These are phyloP conservation scores for Acanthosepion esculentum DNA, from an alignment of 2,888 invertebrate genomes.

Conservation along the genomic window DNA sequence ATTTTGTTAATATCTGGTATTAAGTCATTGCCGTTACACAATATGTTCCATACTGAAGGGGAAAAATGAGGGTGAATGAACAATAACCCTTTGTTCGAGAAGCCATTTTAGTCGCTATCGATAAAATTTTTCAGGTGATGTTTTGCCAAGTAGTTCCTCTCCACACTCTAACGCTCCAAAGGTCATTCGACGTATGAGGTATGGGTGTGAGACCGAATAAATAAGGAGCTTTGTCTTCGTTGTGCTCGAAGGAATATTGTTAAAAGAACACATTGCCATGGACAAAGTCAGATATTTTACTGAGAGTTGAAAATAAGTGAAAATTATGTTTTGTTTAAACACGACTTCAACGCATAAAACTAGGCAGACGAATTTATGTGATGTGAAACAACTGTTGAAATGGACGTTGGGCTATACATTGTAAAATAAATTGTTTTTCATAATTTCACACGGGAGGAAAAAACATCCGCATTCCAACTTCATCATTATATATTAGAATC, in stretches of 20 bases:
- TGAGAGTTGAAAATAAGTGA: too few species aligned
- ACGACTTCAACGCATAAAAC: too few species aligned
- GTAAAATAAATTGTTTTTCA: too few species aligned
- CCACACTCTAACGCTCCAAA: background rate
- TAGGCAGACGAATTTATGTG: too few species aligned
- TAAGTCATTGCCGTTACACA: background rate
- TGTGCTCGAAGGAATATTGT: background rate
- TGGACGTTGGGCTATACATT: too few species aligned
- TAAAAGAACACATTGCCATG: background rate
- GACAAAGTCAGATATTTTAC: too few species aligned
- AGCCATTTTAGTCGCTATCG: background rate
- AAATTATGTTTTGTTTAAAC: too few species aligned
- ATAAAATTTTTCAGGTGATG: background rate
- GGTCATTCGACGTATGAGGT: background rate
- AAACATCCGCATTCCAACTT: too few species aligned
- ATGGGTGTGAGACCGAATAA: background rate
- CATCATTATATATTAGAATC: too few species aligned
- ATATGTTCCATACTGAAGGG: background rate
- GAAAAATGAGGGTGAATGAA: background rate
- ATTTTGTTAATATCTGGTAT: constrained; percentile 17
- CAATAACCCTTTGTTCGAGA: background rate
- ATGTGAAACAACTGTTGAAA: too few species aligned
- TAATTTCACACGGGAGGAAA: too few species aligned
- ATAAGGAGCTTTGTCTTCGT: background rate
- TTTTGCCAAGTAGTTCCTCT: background rate